Percentiles rank a stretch among this genome's conserved stretches.
Conservation (phyloP, 2,797 vertebrate species). For the Antrozous pallidus region DNA sequence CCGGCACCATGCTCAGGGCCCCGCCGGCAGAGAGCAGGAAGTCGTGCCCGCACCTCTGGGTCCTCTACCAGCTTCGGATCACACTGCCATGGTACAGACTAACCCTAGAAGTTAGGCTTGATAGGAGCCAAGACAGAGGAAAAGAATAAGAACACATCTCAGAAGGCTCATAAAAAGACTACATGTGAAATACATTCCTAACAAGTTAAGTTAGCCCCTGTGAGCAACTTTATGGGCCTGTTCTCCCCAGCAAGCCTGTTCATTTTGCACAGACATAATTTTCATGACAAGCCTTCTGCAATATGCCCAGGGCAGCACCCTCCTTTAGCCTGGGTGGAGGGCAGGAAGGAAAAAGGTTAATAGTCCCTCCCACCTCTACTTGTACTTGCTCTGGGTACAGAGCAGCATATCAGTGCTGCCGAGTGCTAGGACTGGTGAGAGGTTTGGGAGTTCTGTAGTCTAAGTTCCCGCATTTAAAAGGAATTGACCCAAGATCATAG, state of each 20-base stretch:
- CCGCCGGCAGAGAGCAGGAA: background rate
- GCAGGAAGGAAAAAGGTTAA: background rate
- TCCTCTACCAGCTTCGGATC: background rate
- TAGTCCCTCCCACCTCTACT: background rate
- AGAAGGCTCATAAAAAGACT: slow-evolving; percentile 11
- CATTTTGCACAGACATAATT: slow-evolving; percentile 29
- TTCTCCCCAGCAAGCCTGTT: background rate
- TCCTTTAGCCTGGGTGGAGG: background rate
- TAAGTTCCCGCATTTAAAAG: background rate
- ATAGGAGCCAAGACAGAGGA: background rate
- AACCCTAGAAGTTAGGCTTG: background rate
- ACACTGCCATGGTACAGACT: background rate
- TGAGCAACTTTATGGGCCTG: slow-evolving; percentile 4
- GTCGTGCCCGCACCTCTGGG: background rate
- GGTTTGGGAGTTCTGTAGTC: background rate
- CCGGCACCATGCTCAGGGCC: no score
- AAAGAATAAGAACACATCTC: slow-evolving; percentile 10
- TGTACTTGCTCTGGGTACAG: background rate
- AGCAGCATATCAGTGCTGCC: background rate
- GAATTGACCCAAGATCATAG: background rate
- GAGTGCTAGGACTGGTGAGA: background rate
- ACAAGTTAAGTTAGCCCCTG: slow-evolving; percentile 40
- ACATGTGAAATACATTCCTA: slow-evolving; percentile 25
- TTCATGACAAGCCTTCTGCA: background rate
- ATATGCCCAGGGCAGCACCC: background rate